These are phyloP conservation scores for Sebastes baramenuke DNA, from an alignment of 2,797 vertebrate species.

Conservation along the genomic window DNA sequence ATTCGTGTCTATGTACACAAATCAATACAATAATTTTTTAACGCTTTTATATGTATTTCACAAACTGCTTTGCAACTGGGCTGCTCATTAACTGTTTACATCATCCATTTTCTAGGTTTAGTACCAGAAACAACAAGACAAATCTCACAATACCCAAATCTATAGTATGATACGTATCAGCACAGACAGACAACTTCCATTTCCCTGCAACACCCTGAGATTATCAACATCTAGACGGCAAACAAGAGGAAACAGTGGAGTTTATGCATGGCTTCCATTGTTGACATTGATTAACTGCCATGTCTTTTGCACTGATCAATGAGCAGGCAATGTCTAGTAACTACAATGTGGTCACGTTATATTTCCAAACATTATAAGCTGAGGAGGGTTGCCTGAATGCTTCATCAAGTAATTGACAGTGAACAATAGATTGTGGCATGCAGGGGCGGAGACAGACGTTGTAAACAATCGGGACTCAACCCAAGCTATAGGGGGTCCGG, in stretches of 20 bases:
- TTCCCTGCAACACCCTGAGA: neutral
- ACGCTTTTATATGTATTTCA: too few species aligned
- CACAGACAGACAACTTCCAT: neutral
- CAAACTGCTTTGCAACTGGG: too few species aligned
- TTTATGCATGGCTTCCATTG: neutral
- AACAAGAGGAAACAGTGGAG: neutral
- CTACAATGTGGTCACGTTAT: neutral
- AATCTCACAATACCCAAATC: neutral
- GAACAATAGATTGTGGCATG: neutral
- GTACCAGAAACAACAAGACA: neutral
- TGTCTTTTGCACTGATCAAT: neutral
- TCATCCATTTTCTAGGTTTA: neutral
- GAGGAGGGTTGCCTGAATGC: neutral
- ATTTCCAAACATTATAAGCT: neutral
- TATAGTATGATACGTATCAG: neutral
- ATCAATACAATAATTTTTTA: too few species aligned
- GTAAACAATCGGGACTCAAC: neutral
- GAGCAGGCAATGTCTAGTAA: neutral
- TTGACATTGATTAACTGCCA: neutral
- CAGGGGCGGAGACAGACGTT: neutral
- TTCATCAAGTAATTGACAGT: neutral
- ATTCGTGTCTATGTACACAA: too few species aligned
- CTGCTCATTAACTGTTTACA: neutral
- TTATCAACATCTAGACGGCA: neutral
- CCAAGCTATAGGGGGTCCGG: neutral